Base-by-base conservation (phyloP, 2,113 vertebrate genomes). In the Chlamydotis undulata region DNA sequence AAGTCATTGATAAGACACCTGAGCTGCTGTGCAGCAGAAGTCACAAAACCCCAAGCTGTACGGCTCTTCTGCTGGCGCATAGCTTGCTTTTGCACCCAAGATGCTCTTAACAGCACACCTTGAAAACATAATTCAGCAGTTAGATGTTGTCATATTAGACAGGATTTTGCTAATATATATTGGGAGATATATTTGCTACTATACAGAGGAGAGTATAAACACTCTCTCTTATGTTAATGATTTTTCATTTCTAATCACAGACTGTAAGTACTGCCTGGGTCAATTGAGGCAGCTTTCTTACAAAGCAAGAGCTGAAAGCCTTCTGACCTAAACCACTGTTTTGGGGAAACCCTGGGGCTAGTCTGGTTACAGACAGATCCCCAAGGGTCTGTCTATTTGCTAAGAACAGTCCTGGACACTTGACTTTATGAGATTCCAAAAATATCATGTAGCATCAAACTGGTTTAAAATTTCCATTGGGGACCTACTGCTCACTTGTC, bases 301-400 rank as follows among this genome's bases (percentile, higher is more conserved):
- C 97, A 94, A 87, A 64, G 83, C 97, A 60, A 73, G 60, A 52
- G 71, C 98, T 6, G 97, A 96, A 68, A 97, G 95, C 16, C 71
- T 98, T 83, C 97, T 98, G 97, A 97, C 97, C 26, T 73, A 98
- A 79, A 91, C 92, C 29, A 88, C 93, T 47, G 93, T 96, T 59
- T 70, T 98, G 92, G 89, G 85, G 93, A 97, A 90, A 98, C 96
- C 90, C 41, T 28, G 39, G 31, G 35, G 19, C 63, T 85, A 33
- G 18, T 33, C 3, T 53, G 55, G n/a, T 18, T 69, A 26, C 43
- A 22, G 29, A 23, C 23, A 57, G 49, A 65, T 1, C 41, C 28
- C 10, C 26, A 23, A 29, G 41, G n/a, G 16, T 80, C 50, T 19
- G 24, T 3, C 6, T 33, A 33, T 35, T 60, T 49, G 28, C 53